These are phyloP conservation scores for Todiramphus chloris DNA, from an alignment of 2,113 vertebrate species.

Conservation along the genomic window DNA sequence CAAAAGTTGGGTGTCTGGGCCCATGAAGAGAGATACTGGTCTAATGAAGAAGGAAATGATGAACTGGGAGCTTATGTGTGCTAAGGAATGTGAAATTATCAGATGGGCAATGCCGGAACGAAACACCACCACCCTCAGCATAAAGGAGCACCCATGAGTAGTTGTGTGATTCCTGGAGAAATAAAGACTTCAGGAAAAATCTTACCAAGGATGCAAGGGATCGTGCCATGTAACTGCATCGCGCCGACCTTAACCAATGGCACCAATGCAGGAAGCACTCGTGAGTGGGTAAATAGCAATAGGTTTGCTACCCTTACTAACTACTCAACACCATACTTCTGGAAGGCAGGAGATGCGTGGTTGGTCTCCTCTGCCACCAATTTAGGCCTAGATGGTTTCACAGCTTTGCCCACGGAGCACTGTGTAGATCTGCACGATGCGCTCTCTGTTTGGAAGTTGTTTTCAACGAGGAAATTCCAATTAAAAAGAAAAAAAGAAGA, in stretches of 20 bases:
- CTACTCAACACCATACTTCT: not conserved
- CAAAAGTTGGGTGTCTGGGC: not conserved
- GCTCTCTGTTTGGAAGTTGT: not conserved
- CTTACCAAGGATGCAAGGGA: accelerated
- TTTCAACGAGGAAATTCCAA: not conserved
- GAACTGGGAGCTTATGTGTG: not conserved
- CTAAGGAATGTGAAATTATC: not conserved
- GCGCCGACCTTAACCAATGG: not conserved
- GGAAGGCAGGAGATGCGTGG: not conserved
- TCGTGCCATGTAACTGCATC: accelerated
- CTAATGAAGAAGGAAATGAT: not conserved
- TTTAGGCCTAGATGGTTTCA: not conserved
- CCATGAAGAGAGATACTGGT: not conserved
- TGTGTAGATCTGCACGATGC: not conserved
- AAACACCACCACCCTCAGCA: not conserved
- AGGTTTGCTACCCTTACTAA: not conserved
- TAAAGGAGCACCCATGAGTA: accelerated
- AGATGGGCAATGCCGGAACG: not conserved
- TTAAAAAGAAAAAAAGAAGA: not conserved
- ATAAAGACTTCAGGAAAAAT: not conserved
- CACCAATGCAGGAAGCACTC: not conserved
- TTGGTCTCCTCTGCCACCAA: not conserved
- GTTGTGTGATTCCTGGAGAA: not conserved
- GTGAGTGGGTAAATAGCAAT: not conserved
- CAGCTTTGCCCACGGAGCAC: not conserved